Base-by-base conservation (phyloP, 2,113 vertebrate genomes). In the Thryonomys swinderianus region DNA sequence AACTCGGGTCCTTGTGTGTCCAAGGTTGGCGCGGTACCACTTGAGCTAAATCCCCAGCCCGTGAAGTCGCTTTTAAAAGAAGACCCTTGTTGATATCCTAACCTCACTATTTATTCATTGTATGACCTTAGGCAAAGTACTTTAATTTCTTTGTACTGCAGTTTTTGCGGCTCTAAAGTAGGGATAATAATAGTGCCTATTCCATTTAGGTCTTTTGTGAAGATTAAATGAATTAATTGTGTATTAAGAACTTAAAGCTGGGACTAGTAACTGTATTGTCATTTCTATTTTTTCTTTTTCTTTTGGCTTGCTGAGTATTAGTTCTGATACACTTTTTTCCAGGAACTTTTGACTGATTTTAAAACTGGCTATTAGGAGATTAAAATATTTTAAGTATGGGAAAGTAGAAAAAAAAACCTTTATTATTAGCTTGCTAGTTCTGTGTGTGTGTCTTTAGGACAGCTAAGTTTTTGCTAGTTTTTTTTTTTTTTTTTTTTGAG, bases 361-460 rank as follows among this genome's bases (percentile, higher is more conserved):
- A 76, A 95, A 76, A 40, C 40, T 48, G n/a, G 27, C 42, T 66
- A 37, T 86, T 92, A 92, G 40, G 59, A 91, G 59, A 79, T 87
- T 81, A 27, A 53, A 91, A 32, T 61, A 64, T 88, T 88, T 88
- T 67, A 95, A 90, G 40, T 76, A 87, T 69, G n/a, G 5, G 30
- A 67, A 93, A 40, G 61, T 71, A 81, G 88, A 88, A 85, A 90
- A 85, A 90, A 94, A 66, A 45, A n/a, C 91, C 32, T 85, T 92
- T 17, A 66, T 89, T 34, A 69, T 90, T 48, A 40, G 7, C 16
- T 88, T 96, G 34, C 12, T 20, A 79, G n/a, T 37, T 42, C 11
- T 55, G 20, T 5, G 30, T 71, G 76, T 4, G 21, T 66, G 51
- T 74, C 23, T 88, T 92, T 93, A 92, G n/a, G n/a, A 45, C 48